These are phyloP conservation scores for Oophaga sylvatica DNA, from an alignment of 2,797 vertebrate species.

Conservation along the genomic window DNA sequence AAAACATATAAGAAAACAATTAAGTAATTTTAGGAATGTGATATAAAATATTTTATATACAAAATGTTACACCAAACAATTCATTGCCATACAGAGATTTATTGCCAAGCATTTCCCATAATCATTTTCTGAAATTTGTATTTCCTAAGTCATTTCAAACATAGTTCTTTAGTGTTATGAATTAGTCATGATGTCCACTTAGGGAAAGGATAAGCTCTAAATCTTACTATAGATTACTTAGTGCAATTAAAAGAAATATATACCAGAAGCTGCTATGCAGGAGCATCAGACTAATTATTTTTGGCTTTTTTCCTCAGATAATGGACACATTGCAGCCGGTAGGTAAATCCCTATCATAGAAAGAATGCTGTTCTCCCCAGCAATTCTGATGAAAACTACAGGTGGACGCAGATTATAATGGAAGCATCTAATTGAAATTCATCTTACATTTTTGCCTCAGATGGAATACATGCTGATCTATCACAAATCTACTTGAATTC, in stretches of 20 bases:
- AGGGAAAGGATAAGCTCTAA: conserved; percentile 64
- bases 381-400: conserved; percentile 77
- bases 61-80: neutral
- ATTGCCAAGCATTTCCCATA: neutral
- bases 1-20: neutral
- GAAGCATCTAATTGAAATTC: conserved; percentile 77
- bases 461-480: conserved; percentile 74
- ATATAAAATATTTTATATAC: neutral
- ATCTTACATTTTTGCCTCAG: conserved; percentile 73
- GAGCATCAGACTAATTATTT: conserved; percentile 70
- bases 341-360: conserved; percentile 70
- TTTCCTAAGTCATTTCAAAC: conserved; percentile 64
- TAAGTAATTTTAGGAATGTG: neutral
- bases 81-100: neutral
- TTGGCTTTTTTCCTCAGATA: conserved; percentile 67
- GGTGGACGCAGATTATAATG: conserved; percentile 75
- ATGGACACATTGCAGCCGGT: conserved; percentile 69
- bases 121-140: conserved; percentile 15
- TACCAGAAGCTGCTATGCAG: conserved; percentile 64
- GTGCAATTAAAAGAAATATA: conserved; percentile 69
- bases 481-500: conserved; percentile 74
- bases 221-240: conserved; percentile 67
- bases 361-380: conserved; percentile 67
- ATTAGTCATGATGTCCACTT: conserved; percentile 67
- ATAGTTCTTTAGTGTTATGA: conserved; percentile 67